Evolutionary conservation across 2,888 invertebrate genomes (phyloP).

Genomic region (Ormyrus thymus): DNA sequence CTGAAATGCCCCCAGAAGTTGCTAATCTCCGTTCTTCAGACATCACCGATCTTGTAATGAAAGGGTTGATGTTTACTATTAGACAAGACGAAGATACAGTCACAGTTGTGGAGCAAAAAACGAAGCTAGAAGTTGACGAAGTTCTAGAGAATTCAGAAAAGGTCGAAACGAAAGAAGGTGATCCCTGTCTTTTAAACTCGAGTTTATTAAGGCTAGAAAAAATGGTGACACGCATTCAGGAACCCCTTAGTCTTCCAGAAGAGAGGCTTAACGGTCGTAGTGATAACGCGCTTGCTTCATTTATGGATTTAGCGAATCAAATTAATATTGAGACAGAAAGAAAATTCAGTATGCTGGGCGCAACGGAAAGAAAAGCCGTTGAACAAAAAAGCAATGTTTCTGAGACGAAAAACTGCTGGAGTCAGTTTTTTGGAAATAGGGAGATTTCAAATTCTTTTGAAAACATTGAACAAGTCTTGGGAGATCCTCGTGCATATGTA

Average conservation of each 20-base stretch:
- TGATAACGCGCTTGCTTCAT: conserved; percentile 49
- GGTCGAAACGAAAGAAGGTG: conserved; percentile 69
- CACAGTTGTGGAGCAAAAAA: conserved; percentile 70
- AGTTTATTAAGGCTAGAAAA: conserved; percentile 70
- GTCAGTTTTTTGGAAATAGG: conserved; percentile 33
- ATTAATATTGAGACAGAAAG: conserved; percentile 34
- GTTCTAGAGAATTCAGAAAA: conserved; percentile 73
- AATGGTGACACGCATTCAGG: conserved; percentile 70
- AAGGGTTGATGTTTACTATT: conserved; percentile 73
- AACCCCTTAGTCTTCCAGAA: conserved; percentile 53
- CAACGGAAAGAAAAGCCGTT: neutral
- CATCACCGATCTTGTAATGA: conserved; percentile 73
- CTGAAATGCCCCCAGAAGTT: conserved; percentile 44
- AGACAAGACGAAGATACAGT: conserved; percentile 69
- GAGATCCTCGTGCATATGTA: conserved; percentile 28
- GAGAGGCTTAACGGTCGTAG: conserved; percentile 16
- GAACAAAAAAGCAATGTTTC: neutral
- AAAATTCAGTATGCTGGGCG: conserved; percentile 7
- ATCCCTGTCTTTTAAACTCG: conserved; percentile 70
- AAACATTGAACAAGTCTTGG: conserved; percentile 36
- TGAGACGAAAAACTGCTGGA: conserved; percentile 44
- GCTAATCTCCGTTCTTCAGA: conserved; percentile 66
- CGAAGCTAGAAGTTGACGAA: conserved; percentile 70
- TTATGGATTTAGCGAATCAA: conserved; percentile 37
- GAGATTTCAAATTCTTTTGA: conserved; percentile 39